These are phyloP conservation scores for Acanthacorydalis orientalis DNA, from an alignment of 2,888 invertebrate species.

Conservation along the genomic window DNA sequence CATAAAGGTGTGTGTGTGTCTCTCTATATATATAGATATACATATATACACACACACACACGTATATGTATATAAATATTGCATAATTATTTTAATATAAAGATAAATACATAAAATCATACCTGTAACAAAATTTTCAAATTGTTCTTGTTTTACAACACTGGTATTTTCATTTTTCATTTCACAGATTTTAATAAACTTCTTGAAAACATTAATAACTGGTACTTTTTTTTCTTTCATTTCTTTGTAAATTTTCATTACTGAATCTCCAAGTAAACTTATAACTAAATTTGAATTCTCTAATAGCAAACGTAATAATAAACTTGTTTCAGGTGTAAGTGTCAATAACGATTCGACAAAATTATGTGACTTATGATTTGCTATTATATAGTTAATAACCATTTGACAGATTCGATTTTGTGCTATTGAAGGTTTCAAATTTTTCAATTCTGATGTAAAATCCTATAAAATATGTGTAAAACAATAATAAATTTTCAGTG, in stretches of 20 bases:
- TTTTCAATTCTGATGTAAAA: neutral
- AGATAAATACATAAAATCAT: no score
- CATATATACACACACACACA: no score
- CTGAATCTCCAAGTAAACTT: conserved; percentile 2
- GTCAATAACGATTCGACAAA: neutral
- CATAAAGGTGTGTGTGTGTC: no score
- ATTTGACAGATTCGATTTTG: neutral
- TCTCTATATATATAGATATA: no score
- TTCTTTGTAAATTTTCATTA: neutral
- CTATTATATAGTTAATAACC: neutral
- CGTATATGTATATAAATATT: no score
- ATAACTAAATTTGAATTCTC: neutral
- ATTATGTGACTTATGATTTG: neutral
- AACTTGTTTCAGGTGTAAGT: neutral
- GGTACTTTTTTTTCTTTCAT: neutral
- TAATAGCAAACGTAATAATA: neutral
- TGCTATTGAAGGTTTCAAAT: neutral
- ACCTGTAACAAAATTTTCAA: no score
- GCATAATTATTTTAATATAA: no score
- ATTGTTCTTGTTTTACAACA: no score
- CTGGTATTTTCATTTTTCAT: neutral
- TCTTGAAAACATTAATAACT: neutral
- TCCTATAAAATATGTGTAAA: neutral
- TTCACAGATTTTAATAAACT: neutral
- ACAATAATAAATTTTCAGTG: neutral